Percentiles rank a stretch among this genome's conserved stretches.
Conservation (phyloP, 2,797 vertebrate species). For the Chiloscyllium punctatum region DNA sequence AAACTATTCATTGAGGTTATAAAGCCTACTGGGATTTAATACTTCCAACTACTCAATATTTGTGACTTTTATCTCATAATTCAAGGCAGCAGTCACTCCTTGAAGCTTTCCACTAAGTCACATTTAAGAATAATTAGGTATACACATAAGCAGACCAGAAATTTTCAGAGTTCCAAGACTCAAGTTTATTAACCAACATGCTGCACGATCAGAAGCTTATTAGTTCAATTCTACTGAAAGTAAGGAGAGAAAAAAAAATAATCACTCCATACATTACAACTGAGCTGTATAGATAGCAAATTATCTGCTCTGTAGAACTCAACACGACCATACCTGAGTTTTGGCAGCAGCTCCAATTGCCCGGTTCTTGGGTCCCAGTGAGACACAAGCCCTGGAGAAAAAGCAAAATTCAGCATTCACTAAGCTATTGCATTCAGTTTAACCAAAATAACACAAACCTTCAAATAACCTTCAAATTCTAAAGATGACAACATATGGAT, state of each 20-base stretch:
- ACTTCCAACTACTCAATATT: not conserved
- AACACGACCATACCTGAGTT: slow-evolving; percentile 65
- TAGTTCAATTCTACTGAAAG: not conserved
- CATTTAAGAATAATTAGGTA: not conserved
- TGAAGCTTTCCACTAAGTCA: not conserved
- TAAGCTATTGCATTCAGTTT: not conserved
- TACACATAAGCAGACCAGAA: not conserved
- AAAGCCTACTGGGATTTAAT: not conserved
- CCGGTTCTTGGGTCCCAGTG: slow-evolving; percentile 83
- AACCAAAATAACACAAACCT: not conserved
- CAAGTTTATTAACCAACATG: not conserved
- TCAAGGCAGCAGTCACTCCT: not conserved
- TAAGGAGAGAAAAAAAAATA: not conserved
- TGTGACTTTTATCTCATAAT: not conserved
- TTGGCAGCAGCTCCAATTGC: slow-evolving; percentile 92
- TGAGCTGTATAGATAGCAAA: not conserved
- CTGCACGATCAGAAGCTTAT: not conserved
- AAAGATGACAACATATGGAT: not conserved
- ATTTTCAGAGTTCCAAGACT: not conserved
- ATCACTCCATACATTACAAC: not conserved
- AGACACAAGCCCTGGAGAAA: slow-evolving; percentile 77
- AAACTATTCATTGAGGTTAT: not conserved
- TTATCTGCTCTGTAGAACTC: not conserved
- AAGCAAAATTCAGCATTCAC: slow-evolving; percentile 26
- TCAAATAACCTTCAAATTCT: not conserved